These are phyloP conservation scores for Ditula angustiorana DNA, from an alignment of 2,888 invertebrate genomes.

Conservation along the genomic window DNA sequence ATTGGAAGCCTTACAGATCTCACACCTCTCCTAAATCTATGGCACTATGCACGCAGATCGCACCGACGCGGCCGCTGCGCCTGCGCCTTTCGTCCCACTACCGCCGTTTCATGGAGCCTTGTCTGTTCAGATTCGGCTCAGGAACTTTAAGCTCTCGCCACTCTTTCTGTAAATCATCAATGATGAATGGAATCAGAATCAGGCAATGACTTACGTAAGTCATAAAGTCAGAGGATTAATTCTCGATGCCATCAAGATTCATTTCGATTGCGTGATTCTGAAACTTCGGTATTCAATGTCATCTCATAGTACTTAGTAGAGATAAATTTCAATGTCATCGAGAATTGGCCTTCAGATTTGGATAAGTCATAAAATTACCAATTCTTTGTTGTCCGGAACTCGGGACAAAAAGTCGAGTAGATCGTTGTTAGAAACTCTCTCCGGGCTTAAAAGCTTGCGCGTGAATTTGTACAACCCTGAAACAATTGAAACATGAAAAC, in stretches of 20 bases:
- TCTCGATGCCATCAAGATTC: too few relatives aligned
- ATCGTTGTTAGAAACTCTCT: constrained; percentile 76
- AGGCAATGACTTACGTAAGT: too few relatives aligned
- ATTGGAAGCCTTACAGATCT: constrained; percentile 24
- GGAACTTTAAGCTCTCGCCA: constrained; percentile 79
- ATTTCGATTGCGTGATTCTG: too few relatives aligned
- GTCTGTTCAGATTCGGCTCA: constrained; percentile 61
- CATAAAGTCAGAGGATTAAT: too few relatives aligned
- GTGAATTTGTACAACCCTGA: constrained; percentile 77
- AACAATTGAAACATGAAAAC: constrained; percentile 46
- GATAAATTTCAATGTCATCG: too few relatives aligned
- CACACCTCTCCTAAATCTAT: constrained; percentile 30
- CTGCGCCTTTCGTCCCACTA: constrained; percentile 39
- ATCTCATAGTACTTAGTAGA: too few relatives aligned
- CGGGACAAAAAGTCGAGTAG: constrained; percentile 76
- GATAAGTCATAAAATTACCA: constrained; percentile 60
- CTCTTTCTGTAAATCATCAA: constrained; percentile 69
- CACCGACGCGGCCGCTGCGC: constrained; percentile 13
- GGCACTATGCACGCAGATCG: constrained; percentile 13
- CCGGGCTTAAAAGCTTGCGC: constrained; percentile 70
- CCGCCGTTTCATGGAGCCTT: constrained; percentile 51
- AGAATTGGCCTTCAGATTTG: too few relatives aligned
- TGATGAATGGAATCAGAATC: not conserved
- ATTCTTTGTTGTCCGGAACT: constrained; percentile 73
- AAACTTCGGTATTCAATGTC: too few relatives aligned